Evolutionary conservation across 1,140 invertebrate genomes (phyloP).

Genomic region (Dufourea novaeangliae): DNA sequence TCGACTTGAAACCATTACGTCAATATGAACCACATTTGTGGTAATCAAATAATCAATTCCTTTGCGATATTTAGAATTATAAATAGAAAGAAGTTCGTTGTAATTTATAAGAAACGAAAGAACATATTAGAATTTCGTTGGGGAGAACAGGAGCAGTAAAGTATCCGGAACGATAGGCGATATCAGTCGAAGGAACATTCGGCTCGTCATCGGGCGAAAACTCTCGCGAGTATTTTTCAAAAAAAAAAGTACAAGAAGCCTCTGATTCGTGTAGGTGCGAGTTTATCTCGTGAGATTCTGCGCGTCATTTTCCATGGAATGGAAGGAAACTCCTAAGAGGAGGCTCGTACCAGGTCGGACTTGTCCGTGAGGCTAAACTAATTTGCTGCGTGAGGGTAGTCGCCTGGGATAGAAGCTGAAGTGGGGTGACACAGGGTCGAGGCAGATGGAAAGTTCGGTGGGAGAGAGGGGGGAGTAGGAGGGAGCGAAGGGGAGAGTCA

Average conservation of each 20-base stretch:
- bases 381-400: slow-evolving; percentile 65
- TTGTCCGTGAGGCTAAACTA: slow-evolving; percentile 70
- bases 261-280: slow-evolving; percentile 34
- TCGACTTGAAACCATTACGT: no score
- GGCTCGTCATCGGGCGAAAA: neutral
- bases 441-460: slow-evolving; percentile 38
- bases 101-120: no score
- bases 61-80: no score
- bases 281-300: slow-evolving; percentile 51
- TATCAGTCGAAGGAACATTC: neutral
- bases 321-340: slow-evolving; percentile 53
- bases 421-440: slow-evolving; percentile 58
- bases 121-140: no score
- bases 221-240: slow-evolving; percentile 28
- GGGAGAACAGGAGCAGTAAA: neutral
- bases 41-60: no score
- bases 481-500: slow-evolving; percentile 35
- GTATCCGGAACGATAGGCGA: neutral
- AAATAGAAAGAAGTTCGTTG: no score
- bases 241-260: slow-evolving; percentile 13
- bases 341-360: slow-evolving; percentile 50
- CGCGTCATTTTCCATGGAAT: slow-evolving; percentile 57
- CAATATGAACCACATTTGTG: no score
- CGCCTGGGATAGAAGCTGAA: slow-evolving; percentile 36
- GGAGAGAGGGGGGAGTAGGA: neutral